phyloP scores from a whole-genome alignment of 2,797 vertebrate genomes.

The Huso huso region DNA sequence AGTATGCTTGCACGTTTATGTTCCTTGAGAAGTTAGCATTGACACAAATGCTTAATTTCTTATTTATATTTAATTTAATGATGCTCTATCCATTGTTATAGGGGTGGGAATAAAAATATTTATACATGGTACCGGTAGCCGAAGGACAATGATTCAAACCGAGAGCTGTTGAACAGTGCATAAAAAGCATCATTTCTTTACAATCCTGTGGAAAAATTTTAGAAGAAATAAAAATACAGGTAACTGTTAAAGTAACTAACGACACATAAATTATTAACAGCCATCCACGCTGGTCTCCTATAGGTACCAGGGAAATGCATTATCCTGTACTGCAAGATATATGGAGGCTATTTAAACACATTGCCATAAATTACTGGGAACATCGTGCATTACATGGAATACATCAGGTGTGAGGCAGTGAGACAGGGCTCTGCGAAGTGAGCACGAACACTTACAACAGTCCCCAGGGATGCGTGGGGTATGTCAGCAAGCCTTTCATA shows the following conservation, averaged over 20 bases:
- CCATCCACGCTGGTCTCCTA: neutral
- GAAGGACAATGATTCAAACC: too few relatives aligned
- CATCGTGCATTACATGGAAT: conserved; percentile 6
- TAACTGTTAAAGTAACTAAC: neutral
- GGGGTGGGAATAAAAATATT: too few relatives aligned
- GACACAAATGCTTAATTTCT: too few relatives aligned
- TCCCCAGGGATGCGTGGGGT: conserved; percentile 1
- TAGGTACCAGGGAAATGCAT: neutral
- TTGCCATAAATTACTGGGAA: neutral
- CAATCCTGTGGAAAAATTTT: too few relatives aligned
- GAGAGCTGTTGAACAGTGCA: too few relatives aligned
- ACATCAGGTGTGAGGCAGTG: neutral
- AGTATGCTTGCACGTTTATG: too few relatives aligned
- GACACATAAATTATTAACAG: neutral
- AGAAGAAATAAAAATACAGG: too few relatives aligned
- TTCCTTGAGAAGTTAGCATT: too few relatives aligned
- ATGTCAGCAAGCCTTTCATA: conserved; percentile 3
- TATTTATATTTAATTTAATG: too few relatives aligned
- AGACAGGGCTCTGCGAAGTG: conserved; percentile 7
- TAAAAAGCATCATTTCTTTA: too few relatives aligned
- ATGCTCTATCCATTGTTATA: too few relatives aligned
- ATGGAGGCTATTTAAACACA: conserved; percentile 3
- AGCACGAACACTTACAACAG: neutral
- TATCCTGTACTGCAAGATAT: neutral
- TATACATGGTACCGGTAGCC: too few relatives aligned